Conservation (phyloP, 2,888 invertebrate species). For the Limnephilus lunatus region DNA sequence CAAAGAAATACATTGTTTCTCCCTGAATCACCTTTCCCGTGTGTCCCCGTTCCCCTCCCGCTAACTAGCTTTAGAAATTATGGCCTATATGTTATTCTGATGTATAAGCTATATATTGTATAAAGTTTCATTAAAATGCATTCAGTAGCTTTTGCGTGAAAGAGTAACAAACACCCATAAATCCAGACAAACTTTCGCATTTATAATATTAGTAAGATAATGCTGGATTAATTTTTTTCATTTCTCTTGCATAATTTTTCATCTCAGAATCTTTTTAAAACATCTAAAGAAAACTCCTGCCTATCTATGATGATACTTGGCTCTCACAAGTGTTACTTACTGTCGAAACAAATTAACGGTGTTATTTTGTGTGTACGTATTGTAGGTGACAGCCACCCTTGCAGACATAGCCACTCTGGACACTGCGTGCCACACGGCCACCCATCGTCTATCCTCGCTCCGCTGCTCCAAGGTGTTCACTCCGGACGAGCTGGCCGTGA, state of each 20-base stretch:
- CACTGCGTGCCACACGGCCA: slow-evolving; percentile 90
- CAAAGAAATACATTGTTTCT: too few relatives aligned
- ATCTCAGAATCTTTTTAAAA: slow-evolving; percentile 14
- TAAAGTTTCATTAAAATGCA: too few relatives aligned
- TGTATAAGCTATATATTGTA: too few relatives aligned
- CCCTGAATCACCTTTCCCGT: too few relatives aligned
- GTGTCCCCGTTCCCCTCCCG: too few relatives aligned
- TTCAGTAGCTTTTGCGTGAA: too few relatives aligned
- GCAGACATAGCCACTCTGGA: slow-evolving; percentile 95
- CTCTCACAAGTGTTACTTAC: too few relatives aligned
- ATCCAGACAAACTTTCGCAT: too few relatives aligned
- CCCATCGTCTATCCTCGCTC: slow-evolving; percentile 86
- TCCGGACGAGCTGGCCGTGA: slow-evolving; percentile 70
- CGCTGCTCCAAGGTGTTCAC: slow-evolving; percentile 85
- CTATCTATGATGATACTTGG: neutral
- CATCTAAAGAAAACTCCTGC: neutral
- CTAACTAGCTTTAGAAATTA: too few relatives aligned
- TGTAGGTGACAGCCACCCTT: slow-evolving; percentile 89
- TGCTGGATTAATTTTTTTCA: neutral
- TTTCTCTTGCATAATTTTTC: neutral
- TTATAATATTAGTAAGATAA: too few relatives aligned
- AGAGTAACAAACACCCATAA: too few relatives aligned
- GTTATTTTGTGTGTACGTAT: slow-evolving; percentile 61
- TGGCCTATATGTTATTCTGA: too few relatives aligned
- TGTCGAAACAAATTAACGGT: neutral